phyloP scores from a whole-genome alignment of 2,113 vertebrate genomes.

The Muntiacus muntjak region DNA sequence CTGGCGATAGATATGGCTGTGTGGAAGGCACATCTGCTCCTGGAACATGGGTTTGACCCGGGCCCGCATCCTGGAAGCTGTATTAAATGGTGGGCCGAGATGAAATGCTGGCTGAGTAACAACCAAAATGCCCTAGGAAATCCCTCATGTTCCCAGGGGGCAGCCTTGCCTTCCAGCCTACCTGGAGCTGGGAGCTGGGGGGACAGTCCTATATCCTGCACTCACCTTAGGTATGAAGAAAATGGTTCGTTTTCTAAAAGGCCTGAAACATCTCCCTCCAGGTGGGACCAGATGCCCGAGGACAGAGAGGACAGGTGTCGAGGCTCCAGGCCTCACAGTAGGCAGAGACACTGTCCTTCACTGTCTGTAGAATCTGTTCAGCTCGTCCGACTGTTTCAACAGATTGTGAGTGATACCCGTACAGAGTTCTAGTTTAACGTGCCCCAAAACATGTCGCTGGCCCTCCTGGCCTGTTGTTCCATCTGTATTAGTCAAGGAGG shows the following conservation, averaged over 20 bases:
- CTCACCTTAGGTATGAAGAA: not conserved
- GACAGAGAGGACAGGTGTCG: not conserved
- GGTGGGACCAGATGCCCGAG: not conserved
- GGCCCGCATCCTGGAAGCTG: no score
- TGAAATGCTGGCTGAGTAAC: not conserved
- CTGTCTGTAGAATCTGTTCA: not conserved
- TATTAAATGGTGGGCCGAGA: not conserved
- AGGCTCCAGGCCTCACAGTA: not conserved
- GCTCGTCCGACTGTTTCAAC: not conserved
- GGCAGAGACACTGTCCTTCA: not conserved
- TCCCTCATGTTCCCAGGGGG: accelerated
- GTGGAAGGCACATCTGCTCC: not conserved
- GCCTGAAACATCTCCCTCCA: not conserved
- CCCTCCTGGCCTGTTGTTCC: not conserved
- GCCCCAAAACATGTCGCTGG: not conserved
- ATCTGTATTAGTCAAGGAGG: not conserved
- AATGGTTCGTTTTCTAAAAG: not conserved
- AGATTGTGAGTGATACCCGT: accelerated
- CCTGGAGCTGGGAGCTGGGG: accelerated
- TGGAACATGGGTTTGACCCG: not conserved
- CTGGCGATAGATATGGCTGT: not conserved
- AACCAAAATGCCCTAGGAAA: not conserved
- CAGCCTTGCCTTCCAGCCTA: not conserved
- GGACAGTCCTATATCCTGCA: not conserved
- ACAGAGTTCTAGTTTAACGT: not conserved